A percentile compares a stretch with the other conserved stretches of the same genome.
These are phyloP conservation scores for Odontamblyopus rebecca DNA, from an alignment of 2,797 vertebrate genomes.

Conservation along the genomic window DNA sequence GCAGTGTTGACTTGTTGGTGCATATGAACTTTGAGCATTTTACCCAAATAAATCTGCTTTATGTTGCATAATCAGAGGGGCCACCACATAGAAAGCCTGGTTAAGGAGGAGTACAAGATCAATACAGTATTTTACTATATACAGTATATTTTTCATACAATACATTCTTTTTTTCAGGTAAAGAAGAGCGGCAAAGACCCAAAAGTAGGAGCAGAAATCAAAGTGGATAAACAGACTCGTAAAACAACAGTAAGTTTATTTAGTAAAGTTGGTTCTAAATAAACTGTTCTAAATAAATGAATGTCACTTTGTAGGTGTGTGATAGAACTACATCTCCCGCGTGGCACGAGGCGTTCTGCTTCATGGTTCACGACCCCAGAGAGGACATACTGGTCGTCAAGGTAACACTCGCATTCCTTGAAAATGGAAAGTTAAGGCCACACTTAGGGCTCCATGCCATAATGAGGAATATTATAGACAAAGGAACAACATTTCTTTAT, in stretches of 20 bases:
- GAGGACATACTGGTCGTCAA: conserved; percentile 83
- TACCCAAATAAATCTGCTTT: too few species aligned
- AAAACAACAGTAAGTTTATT: conserved; percentile 84
- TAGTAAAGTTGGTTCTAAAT: not conserved
- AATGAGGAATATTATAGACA: too few species aligned
- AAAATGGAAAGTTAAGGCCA: too few species aligned
- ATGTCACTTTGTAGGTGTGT: conserved; percentile 70
- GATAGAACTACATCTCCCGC: conserved; percentile 79
- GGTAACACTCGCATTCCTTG: conserved; percentile 62
- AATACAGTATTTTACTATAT: too few species aligned
- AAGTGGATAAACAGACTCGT: conserved; percentile 70
- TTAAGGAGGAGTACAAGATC: too few species aligned
- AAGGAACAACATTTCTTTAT: too few species aligned
- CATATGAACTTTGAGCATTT: too few species aligned
- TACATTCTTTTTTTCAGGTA: conserved; percentile 66
- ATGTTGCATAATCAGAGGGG: too few species aligned
- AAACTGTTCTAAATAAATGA: not conserved
- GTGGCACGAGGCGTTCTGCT: conserved; percentile 89
- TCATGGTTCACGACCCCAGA: conserved; percentile 82
- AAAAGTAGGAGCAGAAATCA: conserved; percentile 80
- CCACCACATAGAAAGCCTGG: too few species aligned
- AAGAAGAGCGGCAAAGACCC: conserved; percentile 88
- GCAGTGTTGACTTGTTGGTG: too few species aligned
- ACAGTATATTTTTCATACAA: too few species aligned
- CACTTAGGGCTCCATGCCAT: too few species aligned